A percentile compares a stretch with the other conserved stretches of the same genome.
These are phyloP conservation scores for Entomyzon cyanotis DNA, from an alignment of 2,113 vertebrate genomes.

Conservation along the genomic window DNA sequence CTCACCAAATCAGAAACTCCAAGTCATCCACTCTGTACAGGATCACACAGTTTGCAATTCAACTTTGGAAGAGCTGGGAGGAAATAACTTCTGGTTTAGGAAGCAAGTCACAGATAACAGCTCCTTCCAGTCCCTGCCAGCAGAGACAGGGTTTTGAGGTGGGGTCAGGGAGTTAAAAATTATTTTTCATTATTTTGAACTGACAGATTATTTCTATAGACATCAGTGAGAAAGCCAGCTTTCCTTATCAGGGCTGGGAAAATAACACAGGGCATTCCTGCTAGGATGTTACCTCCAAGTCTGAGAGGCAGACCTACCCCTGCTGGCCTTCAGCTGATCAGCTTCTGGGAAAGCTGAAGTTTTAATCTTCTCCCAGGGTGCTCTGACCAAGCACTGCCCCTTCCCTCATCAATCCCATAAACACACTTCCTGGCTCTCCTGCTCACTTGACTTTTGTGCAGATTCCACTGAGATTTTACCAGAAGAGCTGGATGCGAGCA, in stretches of 20 bases:
- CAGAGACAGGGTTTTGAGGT: neutral
- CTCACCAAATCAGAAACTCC: neutral
- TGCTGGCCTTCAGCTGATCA: neutral
- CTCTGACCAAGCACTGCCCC: neutral
- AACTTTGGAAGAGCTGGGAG: neutral
- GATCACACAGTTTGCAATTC: neutral
- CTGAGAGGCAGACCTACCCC: neutral
- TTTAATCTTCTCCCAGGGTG: neutral
- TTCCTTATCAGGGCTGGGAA: neutral
- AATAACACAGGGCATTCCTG: neutral
- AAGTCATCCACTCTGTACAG: neutral
- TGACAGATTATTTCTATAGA: neutral
- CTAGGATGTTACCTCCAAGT: neutral
- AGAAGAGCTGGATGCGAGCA: neutral
- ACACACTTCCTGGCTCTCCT: neutral
- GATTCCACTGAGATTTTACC: neutral
- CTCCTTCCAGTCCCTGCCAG: neutral
- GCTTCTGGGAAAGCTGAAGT: neutral
- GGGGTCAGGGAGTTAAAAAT: neutral
- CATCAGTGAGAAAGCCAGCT: neutral
- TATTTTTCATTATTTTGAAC: neutral
- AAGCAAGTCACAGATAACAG: neutral
- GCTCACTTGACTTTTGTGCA: neutral
- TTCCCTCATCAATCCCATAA: neutral
- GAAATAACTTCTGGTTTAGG: neutral